Base-by-base conservation (phyloP, 2,888 invertebrate species). In the Magallana nippona region DNA sequence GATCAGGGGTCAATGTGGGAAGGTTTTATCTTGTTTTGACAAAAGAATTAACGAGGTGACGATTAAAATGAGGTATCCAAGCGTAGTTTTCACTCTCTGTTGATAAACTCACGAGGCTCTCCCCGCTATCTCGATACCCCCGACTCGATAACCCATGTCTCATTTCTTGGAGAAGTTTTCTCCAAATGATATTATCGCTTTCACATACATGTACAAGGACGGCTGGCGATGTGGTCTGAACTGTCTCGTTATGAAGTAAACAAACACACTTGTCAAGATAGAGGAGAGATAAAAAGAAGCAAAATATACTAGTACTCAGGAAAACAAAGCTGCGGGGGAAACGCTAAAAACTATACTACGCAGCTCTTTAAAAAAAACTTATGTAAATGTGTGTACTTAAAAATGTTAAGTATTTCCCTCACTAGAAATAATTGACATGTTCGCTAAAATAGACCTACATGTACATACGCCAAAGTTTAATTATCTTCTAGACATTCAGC, bases 371-470 rank as follows among this genome's bases (percentile, higher is more conserved):
- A 60, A n/a, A 17, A 60, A 17, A 60, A n/a, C 8, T n/a, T 15
- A n/a, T 60, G 44, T 44, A 44, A 44, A 44, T 60, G 60, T 19
- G 19, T 60, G 60, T 60, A 60, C 60, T 60, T 60, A 60, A 60
- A 60, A 60, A 60, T 60, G 60, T 60, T 10, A 60, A 60, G 60
- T 60, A 60, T 60, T 60, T 60, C 60, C 60, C 60, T 60, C 60
- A 60, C 60, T 60, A 19, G 19, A 60, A 60, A n/a, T 19, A 19
- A 44, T 44, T 44, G 44, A 44, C 44, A 44, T 44, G 44, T 44
- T 44, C 44, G 3, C 44, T 44, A 44, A 0, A 44, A 44, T 8
- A 5, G 44, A 44, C 44, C 8, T 44, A 44, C 44, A 44, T 44
- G 44, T 44, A 44, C 5, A 5, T 5, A 44, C 44, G 44, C 8